Base-by-base conservation (phyloP, 2,797 vertebrate genomes). In the Prunella strophiata region DNA sequence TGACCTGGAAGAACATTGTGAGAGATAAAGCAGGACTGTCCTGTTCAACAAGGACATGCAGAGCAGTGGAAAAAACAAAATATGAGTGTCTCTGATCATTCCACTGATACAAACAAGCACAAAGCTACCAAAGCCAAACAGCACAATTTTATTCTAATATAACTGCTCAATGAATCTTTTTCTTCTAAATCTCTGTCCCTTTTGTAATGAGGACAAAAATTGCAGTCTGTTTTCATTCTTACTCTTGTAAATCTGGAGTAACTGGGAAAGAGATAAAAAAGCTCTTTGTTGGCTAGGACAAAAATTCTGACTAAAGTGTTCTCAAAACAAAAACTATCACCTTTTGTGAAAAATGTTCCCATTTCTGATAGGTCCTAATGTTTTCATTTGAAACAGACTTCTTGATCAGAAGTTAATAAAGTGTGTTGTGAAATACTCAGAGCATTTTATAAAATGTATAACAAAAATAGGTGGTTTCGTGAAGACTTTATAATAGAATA, bases 351-450 rank as follows among this genome's bases (percentile, higher is more conserved):
- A 94, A 93, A 58, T 26, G 5, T 58, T 91, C 50, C 45, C 16
- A 61, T 79, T 95, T 90, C 47, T 94, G 72, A 87, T 62, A 7
- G 21, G 57, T 87, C 94, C 50, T 87, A 83, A 74, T 68, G 54
- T 80, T 94, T 94, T 54, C 13, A 25, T 93, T 86, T 85, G 85
- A 88, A 96, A 90, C 26, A 58, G 52, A 55, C 43, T 94, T 73
- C 71, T 85, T 74, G 52, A 94, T 90, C 74, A 86, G 73, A 88
- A 92, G 47, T 52, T 95, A 87, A 90, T 82, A 86, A 75, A 93
- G 59, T 54, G 25, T 25, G 50, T 67, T 34, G 13, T 51, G 89
- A 90, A 92, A 94, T 89, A 75, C 10, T 10, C 43, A 34, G 50
- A 87, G n/a, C 52, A 45, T 77, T 93, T 88, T 57, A 58, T 76